Evolutionary conservation across 2,888 invertebrate species (phyloP), one percentile per base, ranked within the genome.

Genomic region (Ametastegia equiseti): DNA sequence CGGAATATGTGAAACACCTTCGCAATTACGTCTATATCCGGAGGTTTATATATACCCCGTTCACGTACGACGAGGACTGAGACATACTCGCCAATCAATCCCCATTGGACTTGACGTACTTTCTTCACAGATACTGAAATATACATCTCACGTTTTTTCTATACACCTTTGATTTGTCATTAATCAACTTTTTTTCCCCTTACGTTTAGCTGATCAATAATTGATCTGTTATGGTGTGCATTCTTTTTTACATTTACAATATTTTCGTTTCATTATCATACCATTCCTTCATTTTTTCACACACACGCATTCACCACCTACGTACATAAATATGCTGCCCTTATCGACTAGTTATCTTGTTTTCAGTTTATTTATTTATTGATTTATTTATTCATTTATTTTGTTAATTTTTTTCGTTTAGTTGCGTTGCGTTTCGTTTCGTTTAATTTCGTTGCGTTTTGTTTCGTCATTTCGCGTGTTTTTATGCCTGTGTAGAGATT

Each of bases 51-150:
- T 39, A 42, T 19, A 47, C 11, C 33, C 30, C 45, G n/a, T 30
- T 23, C 75, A 36, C 75, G 75, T 54, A 45, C 19, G 75, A 75
- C 75, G 13, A 75, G 75, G 75, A 75, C 75, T 75, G 75, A 75
- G 33, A 75, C 36, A 19, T 19, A 69, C 67, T 75, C 36, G 75
- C 75, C 75, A 54, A 45, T 36, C n/a, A n/a, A 67, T 23, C 69
- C 75, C 75, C n/a, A 75, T 54, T 54, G 54, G 75, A 75, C 75
- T 23, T 54, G 75, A 75, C 75, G 54, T 75, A 33, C 27, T 75
- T 36, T 36, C n/a, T n/a, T n/a, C n/a, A n/a, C n/a, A n/a, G n/a
- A n/a, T n/a, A n/a, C n/a, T n/a, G n/a, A n/a, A n/a, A 42, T 13
- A 69, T 42, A 63, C 63, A 63, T 63, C n/a, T 63, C 5, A 63